Percentiles rank a stretch among this genome's conserved stretches.
These are phyloP conservation scores for Stenodema calcarata DNA, from an alignment of 2,888 invertebrate genomes.

Conservation along the genomic window DNA sequence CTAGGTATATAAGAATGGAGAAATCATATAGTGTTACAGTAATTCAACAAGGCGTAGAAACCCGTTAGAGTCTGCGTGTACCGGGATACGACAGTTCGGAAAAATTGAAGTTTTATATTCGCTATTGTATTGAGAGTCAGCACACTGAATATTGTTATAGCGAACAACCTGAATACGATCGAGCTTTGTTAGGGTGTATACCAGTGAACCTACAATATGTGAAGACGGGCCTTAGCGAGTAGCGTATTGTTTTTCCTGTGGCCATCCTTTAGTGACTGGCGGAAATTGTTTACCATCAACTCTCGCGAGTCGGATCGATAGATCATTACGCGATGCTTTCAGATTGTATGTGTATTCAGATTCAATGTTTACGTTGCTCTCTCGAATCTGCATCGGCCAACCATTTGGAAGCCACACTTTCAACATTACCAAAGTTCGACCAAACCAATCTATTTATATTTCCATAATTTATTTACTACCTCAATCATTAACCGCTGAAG, in stretches of 20 bases:
- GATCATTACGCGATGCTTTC: neutral
- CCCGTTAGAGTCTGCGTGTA: neutral
- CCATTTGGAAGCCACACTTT: too few species aligned
- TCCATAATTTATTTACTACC: too few species aligned
- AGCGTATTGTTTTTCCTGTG: neutral
- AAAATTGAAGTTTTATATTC: neutral
- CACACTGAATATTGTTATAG: neutral
- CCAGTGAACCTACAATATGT: neutral
- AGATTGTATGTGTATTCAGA: neutral
- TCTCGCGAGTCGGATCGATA: neutral
- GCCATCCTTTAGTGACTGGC: neutral
- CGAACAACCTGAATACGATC: neutral
- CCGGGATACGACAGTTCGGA: neutral
- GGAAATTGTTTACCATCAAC: neutral
- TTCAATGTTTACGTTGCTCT: neutral
- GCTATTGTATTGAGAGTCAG: neutral
- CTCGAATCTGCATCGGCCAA: neutral
- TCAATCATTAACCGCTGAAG: too few species aligned
- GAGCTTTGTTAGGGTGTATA: neutral
- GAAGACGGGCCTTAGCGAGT: neutral
- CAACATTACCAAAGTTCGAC: too few species aligned
- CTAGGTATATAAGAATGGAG: neutral
- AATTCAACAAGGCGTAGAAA: neutral
- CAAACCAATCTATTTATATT: too few species aligned
- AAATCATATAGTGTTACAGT: neutral